Base-by-base conservation (phyloP, 2,888 invertebrate species). In the Protonemura montana region DNA sequence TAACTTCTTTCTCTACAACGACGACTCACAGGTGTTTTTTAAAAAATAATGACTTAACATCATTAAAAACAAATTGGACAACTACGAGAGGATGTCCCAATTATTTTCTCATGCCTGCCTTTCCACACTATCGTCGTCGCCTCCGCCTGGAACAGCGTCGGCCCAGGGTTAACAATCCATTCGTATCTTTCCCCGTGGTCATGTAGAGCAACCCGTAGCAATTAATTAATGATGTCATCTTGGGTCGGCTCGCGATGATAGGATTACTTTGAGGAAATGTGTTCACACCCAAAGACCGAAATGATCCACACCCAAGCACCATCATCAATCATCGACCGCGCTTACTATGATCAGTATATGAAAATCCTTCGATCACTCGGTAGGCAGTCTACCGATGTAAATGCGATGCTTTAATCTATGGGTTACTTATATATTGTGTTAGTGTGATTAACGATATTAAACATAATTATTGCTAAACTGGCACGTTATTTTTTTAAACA, bases 151-250 rank as follows among this genome's bases (percentile, higher is more conserved):
- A 41, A 41, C 41, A 13, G 16, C 6, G 59, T 2, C 5, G 35
- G 35, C 2, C 3, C 13, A 1, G 21, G 16, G 59, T 59, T 59
- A 59, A 59, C 59, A 59, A 59, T 59, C 59, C 59, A 59, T 3
- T 13, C 59, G 59, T 59, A 59, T 59, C 59, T 59, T 59, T 59
- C 3, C 59, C 13, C 13, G 1, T 30, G 10, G 28, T 30, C 81
- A 30, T 81, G 81, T 81, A 29, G 10, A 27, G 27, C 78, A 78
- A 5, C 26, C 78, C 27, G 78, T 0, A 81, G 29, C 81, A 81
- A 81, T 81, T 81, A 81, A 81, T 81, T 81, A 81, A 81, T 81
- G 81, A 81, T 81, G 81, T 81, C 81, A 81, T 81, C 81, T 81
- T 81, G 59, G 59, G 59, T 59, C 29, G n/a, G n/a, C n/a, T n/a